These are phyloP conservation scores for Ochotona curzoniae DNA, from an alignment of 2,113 vertebrate species.

Conservation along the genomic window DNA sequence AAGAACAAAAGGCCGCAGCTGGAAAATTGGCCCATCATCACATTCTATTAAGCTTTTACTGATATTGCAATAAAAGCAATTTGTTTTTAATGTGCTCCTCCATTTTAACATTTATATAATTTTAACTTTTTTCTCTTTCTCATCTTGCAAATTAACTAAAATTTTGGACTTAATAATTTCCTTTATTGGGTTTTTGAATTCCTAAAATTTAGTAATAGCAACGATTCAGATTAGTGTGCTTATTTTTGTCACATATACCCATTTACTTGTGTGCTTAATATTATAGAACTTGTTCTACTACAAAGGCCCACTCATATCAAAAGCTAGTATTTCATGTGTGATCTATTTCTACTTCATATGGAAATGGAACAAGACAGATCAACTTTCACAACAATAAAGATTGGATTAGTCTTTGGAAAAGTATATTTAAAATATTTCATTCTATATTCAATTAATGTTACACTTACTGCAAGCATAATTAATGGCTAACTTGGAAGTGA, in stretches of 20 bases:
- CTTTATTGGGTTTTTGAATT: constrained; percentile 45
- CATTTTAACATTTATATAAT: constrained; percentile 81
- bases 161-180: constrained; percentile 59
- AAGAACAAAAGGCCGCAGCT: constrained; percentile 77
- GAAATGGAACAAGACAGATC: background rate
- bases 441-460: background rate
- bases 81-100: constrained; percentile 80
- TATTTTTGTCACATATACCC: background rate
- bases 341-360: too few relatives aligned
- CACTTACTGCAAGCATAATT: background rate
- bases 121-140: constrained; percentile 70
- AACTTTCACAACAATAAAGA: background rate
- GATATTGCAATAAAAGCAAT: constrained; percentile 81
- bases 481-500: background rate
- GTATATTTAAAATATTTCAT: background rate
- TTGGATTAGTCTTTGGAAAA: background rate
- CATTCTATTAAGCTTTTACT: constrained; percentile 83
- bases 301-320: background rate
- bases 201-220: background rate
- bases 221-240: background rate
- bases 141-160: constrained; percentile 69
- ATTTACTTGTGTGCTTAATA: background rate
- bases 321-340: background rate
- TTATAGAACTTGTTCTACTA: background rate
- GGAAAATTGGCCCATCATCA: constrained; percentile 82